phyloP scores from a whole-genome alignment of 2,113 vertebrate species.

The Strigops habroptila region DNA sequence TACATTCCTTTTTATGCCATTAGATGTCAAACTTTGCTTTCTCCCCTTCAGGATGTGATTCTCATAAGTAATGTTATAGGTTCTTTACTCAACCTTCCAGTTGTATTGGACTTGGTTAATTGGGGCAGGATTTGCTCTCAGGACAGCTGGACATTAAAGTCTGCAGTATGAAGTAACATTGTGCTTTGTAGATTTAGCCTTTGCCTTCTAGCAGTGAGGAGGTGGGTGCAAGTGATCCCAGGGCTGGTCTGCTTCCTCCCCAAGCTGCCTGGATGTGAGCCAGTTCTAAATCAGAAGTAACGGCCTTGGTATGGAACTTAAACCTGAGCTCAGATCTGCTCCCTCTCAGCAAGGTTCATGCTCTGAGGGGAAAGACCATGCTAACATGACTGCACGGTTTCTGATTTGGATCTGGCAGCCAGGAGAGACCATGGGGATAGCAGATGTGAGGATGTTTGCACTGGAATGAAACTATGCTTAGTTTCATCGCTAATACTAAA shows the following conservation, averaged over 20 bases:
- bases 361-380: neutral
- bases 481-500: neutral
- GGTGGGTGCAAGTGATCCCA: neutral
- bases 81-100: neutral
- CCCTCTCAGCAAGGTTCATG: neutral
- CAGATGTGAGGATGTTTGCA: constrained; percentile 19
- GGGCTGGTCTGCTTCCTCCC: neutral
- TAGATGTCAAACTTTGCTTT: neutral
- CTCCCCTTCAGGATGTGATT: neutral
- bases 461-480: neutral
- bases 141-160: neutral
- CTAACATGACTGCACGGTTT: neutral
- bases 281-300: neutral
- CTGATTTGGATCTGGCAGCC: constrained; percentile 8
- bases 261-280: neutral
- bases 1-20: neutral
- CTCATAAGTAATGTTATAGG: neutral
- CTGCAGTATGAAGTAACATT: neutral
- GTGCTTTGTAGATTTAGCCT: neutral
- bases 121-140: neutral
- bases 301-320: rapidly evolving
- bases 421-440: neutral
- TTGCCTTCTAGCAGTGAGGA: neutral
- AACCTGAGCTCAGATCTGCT: neutral
- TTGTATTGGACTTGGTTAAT: neutral